Conservation (phyloP, 30 jellyfish, hydroid and myxozoan species). For the Catostylus mosaicus region DNA sequence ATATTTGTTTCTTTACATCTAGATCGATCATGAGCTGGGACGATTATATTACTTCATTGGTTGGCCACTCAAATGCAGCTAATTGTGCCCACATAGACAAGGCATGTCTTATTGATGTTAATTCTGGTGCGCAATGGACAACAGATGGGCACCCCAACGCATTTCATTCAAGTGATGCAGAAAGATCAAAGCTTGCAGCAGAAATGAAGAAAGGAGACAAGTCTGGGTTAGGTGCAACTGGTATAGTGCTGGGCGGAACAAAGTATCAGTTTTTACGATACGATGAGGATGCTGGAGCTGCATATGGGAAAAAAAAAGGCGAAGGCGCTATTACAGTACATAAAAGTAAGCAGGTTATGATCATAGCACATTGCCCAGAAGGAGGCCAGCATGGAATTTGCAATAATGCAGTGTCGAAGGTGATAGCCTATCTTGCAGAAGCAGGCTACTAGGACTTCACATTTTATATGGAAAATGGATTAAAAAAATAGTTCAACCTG, state of each 20-base stretch:
- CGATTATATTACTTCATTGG: constrained; percentile 62
- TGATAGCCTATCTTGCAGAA: constrained; percentile 66
- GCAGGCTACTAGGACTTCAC: constrained; percentile 14
- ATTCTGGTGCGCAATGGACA: constrained; percentile 89
- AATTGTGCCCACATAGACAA: constrained; percentile 59
- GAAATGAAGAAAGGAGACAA: constrained; percentile 7
- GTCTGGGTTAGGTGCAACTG: constrained; percentile 54
- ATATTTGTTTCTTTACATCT: neutral
- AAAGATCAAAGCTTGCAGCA: constrained; percentile 43
- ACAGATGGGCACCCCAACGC: constrained; percentile 61
- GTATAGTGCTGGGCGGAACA: constrained; percentile 72
- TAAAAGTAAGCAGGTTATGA: constrained; percentile 53
- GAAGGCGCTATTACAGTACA: constrained; percentile 80
- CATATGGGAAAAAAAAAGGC: constrained; percentile 80
- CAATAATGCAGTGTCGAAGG: constrained; percentile 69
- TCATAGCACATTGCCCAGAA: constrained; percentile 80
- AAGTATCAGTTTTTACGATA: constrained; percentile 77
- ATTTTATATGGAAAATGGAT: constrained; percentile 1
- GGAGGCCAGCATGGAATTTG: constrained; percentile 82
- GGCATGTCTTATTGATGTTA: constrained; percentile 67
- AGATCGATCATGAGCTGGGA: constrained; percentile 83
- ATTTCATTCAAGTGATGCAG: constrained; percentile 36
- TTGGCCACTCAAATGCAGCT: constrained; percentile 51
- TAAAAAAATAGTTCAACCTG: neutral
- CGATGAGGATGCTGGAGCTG: constrained; percentile 39